Percentiles rank a stretch among this genome's conserved stretches.
These are phyloP conservation scores for Drosophila busckii DNA, from an alignment of 1,140 invertebrate species.

Conservation along the genomic window DNA sequence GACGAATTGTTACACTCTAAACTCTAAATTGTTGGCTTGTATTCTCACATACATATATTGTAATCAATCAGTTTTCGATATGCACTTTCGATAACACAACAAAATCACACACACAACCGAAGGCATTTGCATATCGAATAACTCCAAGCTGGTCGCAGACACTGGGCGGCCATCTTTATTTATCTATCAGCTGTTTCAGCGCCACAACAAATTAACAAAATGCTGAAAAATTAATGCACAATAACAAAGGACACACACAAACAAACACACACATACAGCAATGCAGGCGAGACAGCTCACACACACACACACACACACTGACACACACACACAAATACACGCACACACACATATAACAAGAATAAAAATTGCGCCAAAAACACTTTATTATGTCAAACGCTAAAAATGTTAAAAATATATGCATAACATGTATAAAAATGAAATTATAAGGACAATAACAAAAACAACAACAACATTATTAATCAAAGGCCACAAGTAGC, in stretches of 20 bases:
- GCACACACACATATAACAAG: not conserved
- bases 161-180: too few species aligned
- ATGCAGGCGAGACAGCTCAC: conserved; percentile 15
- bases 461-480: too few species aligned
- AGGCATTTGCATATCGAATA: too few species aligned
- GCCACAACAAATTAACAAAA: conserved; percentile 64
- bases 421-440: conserved; percentile 35
- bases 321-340: conserved; percentile 2
- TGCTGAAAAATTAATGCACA: conserved; percentile 70
- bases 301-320: conserved; percentile 11
- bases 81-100: not conserved
- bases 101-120: too few species aligned
- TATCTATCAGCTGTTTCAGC: conserved; percentile 26
- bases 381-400: conserved; percentile 67
- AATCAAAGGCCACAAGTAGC: too few species aligned
- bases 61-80: not conserved
- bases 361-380: conserved; percentile 52
- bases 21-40: conserved; percentile 10
- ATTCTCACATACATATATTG: conserved; percentile 2
- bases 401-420: too few species aligned
- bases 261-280: conserved; percentile 1
- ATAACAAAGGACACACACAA: conserved; percentile 36
- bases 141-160: too few species aligned
- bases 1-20: not conserved
- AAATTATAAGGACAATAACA: conserved; percentile 18